Evolutionary conservation across 2,888 invertebrate species (phyloP), one percentile per base, ranked within the genome.

Genomic region (Glomeris marginata): DNA sequence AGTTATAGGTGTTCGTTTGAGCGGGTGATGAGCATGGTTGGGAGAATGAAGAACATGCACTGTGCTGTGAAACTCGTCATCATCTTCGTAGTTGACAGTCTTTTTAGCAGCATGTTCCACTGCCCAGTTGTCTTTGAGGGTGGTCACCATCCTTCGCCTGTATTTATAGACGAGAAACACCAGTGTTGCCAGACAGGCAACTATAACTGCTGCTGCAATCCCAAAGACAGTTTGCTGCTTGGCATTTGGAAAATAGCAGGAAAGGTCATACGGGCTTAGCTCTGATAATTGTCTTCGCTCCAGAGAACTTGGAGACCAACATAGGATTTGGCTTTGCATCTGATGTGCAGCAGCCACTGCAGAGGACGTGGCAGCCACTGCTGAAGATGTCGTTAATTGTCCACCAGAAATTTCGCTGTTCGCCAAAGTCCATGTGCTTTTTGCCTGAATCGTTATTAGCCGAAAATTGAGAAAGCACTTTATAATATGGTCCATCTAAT

Each of bases 101-200:
- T 53, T 53, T 13, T 51, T 35, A 13, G 51, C 36, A 15, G 51
- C 47, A 11, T 50, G 51, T n/a, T 51, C 53, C 41, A 51, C 53
- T 38, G 51, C 51, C 53, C 53, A 53, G 16, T 53, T 53, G 49
- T 53, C 53, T 48, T 53, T 53, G 13, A 53, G 47, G 10, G 48
- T 51, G 15, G 50, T 51, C 20, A 51, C 51, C 34, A 53, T 49
- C 37, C 51, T 33, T 36, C 38, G 47, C 13, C 53, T 33, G 41
- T 51, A 51, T 36, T 53, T 53, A 45, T 53, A 48, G 20, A 48
- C 51, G 16, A 53, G 36, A 34, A 53, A 45, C 11, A 53, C 41
- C n/a, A 53, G 48, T n/a, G 51, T 53, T 16, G 42, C 45, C 41
- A 53, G 33, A 18, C 42, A 40, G 41, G 44, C 41, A 16, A 53